Conservation (phyloP, 2,888 invertebrate genomes). For the Drosophila putrida region DNA sequence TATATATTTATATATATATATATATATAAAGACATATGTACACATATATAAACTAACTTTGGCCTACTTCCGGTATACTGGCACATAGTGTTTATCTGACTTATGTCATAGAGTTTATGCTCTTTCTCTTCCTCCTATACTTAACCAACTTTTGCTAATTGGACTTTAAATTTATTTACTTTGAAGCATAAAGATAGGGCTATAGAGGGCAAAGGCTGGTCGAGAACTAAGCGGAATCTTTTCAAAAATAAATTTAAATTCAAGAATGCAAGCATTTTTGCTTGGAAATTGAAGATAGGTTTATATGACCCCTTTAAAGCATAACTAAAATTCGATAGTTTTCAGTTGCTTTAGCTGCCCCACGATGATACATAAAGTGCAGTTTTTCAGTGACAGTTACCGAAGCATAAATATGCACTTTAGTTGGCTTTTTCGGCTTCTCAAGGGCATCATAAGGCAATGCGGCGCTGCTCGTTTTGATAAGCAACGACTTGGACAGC, state of each 20-base stretch:
- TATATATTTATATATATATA: no score
- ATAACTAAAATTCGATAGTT: conserved; percentile 10
- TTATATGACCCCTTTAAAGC: conserved; percentile 7
- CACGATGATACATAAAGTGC: conserved; percentile 75
- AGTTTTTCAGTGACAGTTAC: conserved; percentile 57
- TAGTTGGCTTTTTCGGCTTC: conserved; percentile 41
- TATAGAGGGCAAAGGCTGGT: not conserved
- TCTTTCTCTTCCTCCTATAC: not conserved
- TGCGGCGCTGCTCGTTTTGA: conserved; percentile 55
- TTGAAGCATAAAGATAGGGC: not conserved
- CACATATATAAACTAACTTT: no score
- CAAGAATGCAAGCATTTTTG: not conserved
- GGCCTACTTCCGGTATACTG: conserved; percentile 2
- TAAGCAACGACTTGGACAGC: conserved; percentile 53
- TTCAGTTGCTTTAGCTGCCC: conserved; percentile 38
- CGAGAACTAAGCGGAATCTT: not conserved
- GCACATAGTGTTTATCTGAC: not conserved
- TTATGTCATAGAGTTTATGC: not conserved
- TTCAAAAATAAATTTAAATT: not conserved
- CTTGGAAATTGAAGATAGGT: not conserved
- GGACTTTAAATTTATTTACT: not conserved
- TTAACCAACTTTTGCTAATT: no score
- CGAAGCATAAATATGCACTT: conserved; percentile 63
- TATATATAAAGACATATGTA: no score
- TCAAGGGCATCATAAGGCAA: conserved; percentile 55